Percentiles rank a stretch among this genome's conserved stretches.
phyloP scores from a whole-genome alignment of 2,888 invertebrate genomes.

The Xestoiulus laeticollis region DNA sequence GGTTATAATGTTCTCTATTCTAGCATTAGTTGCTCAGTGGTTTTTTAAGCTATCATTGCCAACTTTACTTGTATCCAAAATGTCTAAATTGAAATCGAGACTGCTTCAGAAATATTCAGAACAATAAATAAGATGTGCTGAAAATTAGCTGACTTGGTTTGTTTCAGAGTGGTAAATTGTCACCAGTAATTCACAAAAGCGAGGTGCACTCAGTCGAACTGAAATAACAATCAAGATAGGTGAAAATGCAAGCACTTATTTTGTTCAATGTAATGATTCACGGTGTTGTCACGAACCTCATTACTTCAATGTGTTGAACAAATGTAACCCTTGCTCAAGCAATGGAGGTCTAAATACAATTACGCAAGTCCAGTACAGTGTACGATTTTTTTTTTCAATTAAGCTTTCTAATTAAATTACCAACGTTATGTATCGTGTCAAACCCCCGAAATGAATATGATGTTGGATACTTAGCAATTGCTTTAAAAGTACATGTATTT shows the following conservation, averaged over 20 bases:
- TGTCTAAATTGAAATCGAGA: not conserved
- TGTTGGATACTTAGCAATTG: too few relatives aligned
- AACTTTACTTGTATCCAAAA: not conserved
- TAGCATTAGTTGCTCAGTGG: not conserved
- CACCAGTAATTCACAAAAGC: not conserved
- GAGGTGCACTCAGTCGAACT: not conserved
- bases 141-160: not conserved
- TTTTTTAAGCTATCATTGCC: not conserved
- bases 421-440: too few relatives aligned
- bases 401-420: too few relatives aligned
- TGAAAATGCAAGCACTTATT: conserved; percentile 3
- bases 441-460: too few relatives aligned
- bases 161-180: not conserved
- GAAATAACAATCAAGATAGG: not conserved
- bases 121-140: not conserved
- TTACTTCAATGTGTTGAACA: not conserved
- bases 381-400: too few relatives aligned
- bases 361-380: too few relatives aligned
- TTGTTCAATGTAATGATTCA: not conserved
- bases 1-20: not conserved
- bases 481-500: too few relatives aligned
- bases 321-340: not conserved
- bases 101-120: not conserved
- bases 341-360: too few relatives aligned
- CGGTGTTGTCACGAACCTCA: not conserved